These are phyloP conservation scores for Colinus virginianus DNA, from an alignment of 2,113 vertebrate species.

Conservation along the genomic window DNA sequence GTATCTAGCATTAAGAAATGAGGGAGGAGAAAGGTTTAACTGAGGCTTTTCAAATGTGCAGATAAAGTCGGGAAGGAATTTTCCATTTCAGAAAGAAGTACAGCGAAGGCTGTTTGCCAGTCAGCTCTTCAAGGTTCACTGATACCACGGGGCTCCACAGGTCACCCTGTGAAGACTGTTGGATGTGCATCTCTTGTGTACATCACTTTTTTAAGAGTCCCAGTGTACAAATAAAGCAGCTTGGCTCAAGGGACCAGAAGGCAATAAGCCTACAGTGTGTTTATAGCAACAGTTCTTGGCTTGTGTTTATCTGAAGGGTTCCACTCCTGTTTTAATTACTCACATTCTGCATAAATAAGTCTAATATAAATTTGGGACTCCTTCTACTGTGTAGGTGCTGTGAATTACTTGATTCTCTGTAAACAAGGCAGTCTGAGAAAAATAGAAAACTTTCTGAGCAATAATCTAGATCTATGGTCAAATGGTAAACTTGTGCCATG, in stretches of 20 bases:
- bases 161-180: neutral
- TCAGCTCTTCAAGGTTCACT: neutral
- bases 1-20: neutral
- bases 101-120: neutral
- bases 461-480: neutral
- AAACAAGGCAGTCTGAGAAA: neutral
- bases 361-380: slow-evolving; percentile 9
- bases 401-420: neutral
- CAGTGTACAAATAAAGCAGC: slow-evolving; percentile 4
- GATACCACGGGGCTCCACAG: neutral
- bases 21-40: neutral
- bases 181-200: neutral
- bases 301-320: neutral
- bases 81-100: neutral
- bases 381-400: neutral
- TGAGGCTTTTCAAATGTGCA: neutral
- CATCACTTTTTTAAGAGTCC: neutral
- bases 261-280: slow-evolving; percentile 10
- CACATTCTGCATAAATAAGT: slow-evolving; percentile 16
- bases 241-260: neutral
- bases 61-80: neutral
- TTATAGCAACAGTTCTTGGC: slow-evolving; percentile 29
- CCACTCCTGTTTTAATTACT: slow-evolving; percentile 17
- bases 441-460: neutral
- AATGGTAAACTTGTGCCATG: neutral